These are phyloP conservation scores for Octodon degus DNA, from an alignment of 2,113 vertebrate genomes.

Conservation along the genomic window DNA sequence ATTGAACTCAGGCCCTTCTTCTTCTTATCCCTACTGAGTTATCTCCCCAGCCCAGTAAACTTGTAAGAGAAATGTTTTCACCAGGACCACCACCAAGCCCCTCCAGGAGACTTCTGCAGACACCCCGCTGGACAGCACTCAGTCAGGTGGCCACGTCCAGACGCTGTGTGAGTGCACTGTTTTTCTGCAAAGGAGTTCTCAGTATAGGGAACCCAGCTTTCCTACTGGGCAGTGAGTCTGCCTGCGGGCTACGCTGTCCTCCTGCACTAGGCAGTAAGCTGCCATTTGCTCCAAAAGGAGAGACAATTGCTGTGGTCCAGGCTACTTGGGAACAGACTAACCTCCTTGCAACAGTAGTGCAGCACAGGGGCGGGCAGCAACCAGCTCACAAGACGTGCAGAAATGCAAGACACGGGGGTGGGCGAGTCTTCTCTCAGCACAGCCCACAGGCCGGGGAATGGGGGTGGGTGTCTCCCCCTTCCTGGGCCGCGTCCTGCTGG, in stretches of 20 bases:
- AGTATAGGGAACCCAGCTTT: background rate
- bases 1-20: no score
- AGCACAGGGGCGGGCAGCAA: background rate
- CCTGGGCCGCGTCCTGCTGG: no score
- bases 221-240: background rate
- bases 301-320: background rate
- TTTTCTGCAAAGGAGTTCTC: background rate
- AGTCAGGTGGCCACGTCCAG: background rate
- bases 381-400: background rate
- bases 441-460: no score
- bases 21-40: no score
- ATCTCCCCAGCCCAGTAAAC: no score
- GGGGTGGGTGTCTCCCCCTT: background rate
- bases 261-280: background rate
- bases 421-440: background rate
- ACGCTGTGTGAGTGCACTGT: background rate
- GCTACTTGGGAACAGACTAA: background rate
- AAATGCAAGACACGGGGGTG: background rate
- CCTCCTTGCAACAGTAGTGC: background rate
- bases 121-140: background rate
- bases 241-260: background rate
- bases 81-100: background rate
- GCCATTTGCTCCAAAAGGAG: background rate
- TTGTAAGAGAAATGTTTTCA: background rate
- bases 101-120: background rate